A percentile compares a stretch with the other conserved stretches of the same genome.
These are phyloP conservation scores for Dendrolimus houi DNA, from an alignment of 2,888 invertebrate species.

Conservation along the genomic window DNA sequence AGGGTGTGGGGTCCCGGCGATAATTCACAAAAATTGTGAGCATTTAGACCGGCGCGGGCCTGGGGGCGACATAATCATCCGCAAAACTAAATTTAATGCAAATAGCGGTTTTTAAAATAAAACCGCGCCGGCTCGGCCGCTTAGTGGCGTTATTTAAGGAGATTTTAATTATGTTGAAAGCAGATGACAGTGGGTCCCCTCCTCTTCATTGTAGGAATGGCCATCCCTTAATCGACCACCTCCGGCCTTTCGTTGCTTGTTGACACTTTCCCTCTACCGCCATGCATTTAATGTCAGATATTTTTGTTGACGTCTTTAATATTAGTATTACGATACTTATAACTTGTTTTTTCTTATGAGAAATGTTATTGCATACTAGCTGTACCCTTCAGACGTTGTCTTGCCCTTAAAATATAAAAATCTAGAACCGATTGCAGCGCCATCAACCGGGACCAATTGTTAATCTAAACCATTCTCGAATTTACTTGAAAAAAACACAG, in stretches of 20 bases:
- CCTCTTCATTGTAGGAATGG: constrained; percentile 64
- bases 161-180: constrained; percentile 77
- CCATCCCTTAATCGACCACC: constrained; percentile 25
- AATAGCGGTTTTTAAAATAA: constrained; percentile 74
- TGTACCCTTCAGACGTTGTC: no score
- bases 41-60: constrained; percentile 56
- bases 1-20: constrained; percentile 54
- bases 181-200: constrained; percentile 71
- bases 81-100: constrained; percentile 75
- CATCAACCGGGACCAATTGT: no score
- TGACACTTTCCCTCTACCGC: constrained; percentile 22
- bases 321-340: no score
- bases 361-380: no score
- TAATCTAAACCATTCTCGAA: no score
- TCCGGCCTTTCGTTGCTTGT: constrained; percentile 27
- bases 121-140: constrained; percentile 61
- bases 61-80: constrained; percentile 71
- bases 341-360: no score
- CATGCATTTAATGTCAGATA: no score
- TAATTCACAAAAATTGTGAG: constrained; percentile 73
- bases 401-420: no score
- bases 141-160: constrained; percentile 73
- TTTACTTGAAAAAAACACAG: no score
- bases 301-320: no score
- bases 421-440: no score